Evolutionary conservation across 2,113 vertebrate genomes (phyloP).

Genomic region (Redunca redunca): DNA sequence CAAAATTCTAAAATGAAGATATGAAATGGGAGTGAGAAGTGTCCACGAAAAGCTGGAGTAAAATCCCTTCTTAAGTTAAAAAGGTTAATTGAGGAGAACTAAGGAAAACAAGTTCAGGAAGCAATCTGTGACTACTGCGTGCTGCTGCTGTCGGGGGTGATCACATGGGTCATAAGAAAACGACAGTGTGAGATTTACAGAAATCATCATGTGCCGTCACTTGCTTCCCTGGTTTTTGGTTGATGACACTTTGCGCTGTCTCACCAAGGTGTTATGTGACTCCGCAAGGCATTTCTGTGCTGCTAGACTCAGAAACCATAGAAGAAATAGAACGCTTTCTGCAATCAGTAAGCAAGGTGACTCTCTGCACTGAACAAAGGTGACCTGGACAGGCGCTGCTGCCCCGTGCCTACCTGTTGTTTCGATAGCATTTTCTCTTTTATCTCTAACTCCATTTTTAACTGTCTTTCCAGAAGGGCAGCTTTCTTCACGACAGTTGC

Average conservation of each 20-base stretch:
- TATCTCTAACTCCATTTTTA: conserved; percentile 82
- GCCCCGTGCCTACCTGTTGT: conserved; percentile 79
- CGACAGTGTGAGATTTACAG: background rate
- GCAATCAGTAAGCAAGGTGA: background rate
- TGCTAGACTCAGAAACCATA: conserved; percentile 5
- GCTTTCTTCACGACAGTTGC: conserved; percentile 84
- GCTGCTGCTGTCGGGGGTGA: background rate
- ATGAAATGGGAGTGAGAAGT: background rate
- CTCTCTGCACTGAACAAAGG: background rate
- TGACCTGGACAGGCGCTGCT: conserved; percentile 8
- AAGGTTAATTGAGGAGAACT: background rate
- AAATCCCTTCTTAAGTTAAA: background rate
- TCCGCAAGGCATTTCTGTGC: conserved; percentile 3
- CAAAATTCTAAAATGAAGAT: background rate
- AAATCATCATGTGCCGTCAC: background rate
- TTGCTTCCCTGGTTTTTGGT: conserved; percentile 17
- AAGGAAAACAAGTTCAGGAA: background rate
- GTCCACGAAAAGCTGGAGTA: background rate
- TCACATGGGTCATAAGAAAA: background rate
- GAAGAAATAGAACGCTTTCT: background rate
- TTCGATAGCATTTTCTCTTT: conserved; percentile 80
- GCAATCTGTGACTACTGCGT: background rate
- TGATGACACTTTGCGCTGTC: conserved; percentile 5
- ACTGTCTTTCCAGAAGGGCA: conserved; percentile 81
- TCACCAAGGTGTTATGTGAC: background rate